phyloP scores from a whole-genome alignment of 2,888 invertebrate species.

The Caenorhabditis sinica region DNA sequence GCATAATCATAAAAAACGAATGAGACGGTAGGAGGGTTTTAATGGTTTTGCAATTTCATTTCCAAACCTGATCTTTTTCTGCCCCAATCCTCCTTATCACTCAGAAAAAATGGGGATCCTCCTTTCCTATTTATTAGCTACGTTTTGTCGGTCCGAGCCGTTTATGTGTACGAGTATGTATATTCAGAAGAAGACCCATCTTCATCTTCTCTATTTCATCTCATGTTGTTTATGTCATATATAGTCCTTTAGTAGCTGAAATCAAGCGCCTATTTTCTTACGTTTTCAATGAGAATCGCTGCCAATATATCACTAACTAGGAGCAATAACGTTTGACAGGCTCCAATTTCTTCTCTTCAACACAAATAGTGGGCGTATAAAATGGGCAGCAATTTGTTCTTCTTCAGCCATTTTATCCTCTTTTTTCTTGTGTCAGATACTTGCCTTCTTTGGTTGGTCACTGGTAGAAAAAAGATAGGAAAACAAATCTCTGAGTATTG shows the following conservation, averaged over 20 bases:
- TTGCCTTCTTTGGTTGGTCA: conserved; percentile 15
- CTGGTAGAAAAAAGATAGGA: background rate
- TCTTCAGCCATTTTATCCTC: conserved; percentile 22
- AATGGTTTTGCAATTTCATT: conserved; percentile 52
- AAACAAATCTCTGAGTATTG: background rate
- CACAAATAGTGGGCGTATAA: conserved; percentile 23
- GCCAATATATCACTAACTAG: conserved; percentile 52
- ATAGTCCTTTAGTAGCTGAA: conserved; percentile 37
- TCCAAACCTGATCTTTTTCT: conserved; percentile 54
- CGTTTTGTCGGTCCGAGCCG: background rate
- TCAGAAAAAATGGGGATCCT: conserved; percentile 14
- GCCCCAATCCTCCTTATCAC: conserved; percentile 11
- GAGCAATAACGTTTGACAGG: conserved; percentile 37
- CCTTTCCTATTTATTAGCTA: conserved; percentile 25
- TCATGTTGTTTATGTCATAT: conserved; percentile 34
- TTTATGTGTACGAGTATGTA: too few relatives aligned
- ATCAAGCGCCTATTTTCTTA: conserved; percentile 29
- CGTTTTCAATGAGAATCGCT: conserved; percentile 27
- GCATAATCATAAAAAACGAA: conserved; percentile 62
- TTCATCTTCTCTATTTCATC: conserved; percentile 16
- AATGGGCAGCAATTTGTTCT: conserved; percentile 33
- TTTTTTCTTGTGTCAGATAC: background rate
- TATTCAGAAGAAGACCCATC: conserved; percentile 23
- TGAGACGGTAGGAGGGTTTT: conserved; percentile 43
- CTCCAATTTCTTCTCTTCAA: conserved; percentile 32